phyloP scores from a whole-genome alignment of 2,797 vertebrate genomes.

The Ispidina lecontei region DNA sequence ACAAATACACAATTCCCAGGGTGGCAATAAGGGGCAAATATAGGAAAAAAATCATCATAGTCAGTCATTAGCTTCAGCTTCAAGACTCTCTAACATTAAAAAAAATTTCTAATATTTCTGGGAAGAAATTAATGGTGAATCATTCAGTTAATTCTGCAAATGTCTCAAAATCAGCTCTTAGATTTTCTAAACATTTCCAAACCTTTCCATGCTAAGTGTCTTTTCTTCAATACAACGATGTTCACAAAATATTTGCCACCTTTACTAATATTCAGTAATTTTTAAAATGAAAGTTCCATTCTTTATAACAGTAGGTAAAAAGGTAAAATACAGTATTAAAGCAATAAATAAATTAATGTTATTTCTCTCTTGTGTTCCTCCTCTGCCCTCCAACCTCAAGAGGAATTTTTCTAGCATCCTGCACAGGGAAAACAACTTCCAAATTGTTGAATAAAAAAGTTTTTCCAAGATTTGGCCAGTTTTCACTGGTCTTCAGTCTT shows the following conservation, averaged over 20 bases:
- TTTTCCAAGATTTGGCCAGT: background rate
- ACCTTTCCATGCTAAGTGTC: fast-evolving
- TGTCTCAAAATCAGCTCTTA: background rate
- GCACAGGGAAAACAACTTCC: background rate
- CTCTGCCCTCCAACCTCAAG: background rate
- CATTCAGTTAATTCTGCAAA: background rate
- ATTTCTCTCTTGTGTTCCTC: background rate
- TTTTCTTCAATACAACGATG: background rate
- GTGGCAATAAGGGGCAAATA: background rate
- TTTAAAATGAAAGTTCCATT: background rate
- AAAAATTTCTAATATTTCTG: background rate
- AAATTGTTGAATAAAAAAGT: background rate
- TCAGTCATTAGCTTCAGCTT: background rate
- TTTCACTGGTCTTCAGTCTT: background rate
- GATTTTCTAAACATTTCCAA: background rate
- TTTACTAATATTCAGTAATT: background rate
- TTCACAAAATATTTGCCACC: background rate
- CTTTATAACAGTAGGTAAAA: background rate
- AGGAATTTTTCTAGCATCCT: background rate
- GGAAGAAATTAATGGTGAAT: background rate
- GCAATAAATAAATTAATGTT: background rate
- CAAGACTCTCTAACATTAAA: background rate
- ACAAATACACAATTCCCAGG: background rate
- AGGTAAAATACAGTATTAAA: background rate
- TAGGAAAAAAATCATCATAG: background rate